Percentiles rank a stretch among this genome's conserved stretches.
These are phyloP conservation scores for Gouania willdenowi DNA, from an alignment of 2,797 vertebrate genomes.

Conservation along the genomic window DNA sequence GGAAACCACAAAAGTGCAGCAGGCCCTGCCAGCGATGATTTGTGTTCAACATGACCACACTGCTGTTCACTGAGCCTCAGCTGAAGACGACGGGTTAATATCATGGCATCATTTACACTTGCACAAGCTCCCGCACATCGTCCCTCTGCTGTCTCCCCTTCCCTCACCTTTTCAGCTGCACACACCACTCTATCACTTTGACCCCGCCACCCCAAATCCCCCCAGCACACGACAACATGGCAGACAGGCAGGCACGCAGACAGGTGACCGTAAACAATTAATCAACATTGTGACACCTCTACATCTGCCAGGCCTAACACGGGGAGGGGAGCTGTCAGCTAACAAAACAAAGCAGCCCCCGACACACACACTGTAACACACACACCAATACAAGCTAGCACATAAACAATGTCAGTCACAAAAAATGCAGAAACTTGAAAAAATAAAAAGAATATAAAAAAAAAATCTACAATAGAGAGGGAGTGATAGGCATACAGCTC, in stretches of 20 bases:
- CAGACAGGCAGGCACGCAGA: conserved; percentile 75
- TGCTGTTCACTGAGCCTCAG: conserved; percentile 72
- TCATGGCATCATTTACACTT: conserved; percentile 47
- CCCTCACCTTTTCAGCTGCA: conserved; percentile 54
- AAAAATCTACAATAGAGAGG: conserved; percentile 46
- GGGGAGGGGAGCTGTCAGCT: conserved; percentile 74
- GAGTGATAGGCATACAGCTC: conserved; percentile 13
- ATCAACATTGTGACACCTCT: conserved; percentile 87
- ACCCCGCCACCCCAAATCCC: conserved; percentile 67
- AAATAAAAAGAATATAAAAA: conserved; percentile 59
- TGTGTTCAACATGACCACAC: conserved; percentile 72
- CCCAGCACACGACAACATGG: conserved; percentile 68
- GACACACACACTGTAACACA: conserved; percentile 22
- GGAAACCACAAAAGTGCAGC: conserved; percentile 9
- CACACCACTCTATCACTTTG: conserved; percentile 33
- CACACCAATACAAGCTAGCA: conserved; percentile 16
- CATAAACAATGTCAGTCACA: conserved; percentile 53
- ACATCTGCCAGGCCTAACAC: conserved; percentile 81
- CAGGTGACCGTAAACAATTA: conserved; percentile 85
- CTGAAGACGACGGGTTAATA: conserved; percentile 60
- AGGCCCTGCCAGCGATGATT: conserved; percentile 49
- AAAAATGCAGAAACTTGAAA: conserved; percentile 35
- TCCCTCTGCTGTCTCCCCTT: conserved; percentile 45
- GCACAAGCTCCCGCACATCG: conserved; percentile 23
- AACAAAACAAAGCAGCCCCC: conserved; percentile 69